A percentile compares a stretch with the other conserved stretches of the same genome.
These are phyloP conservation scores for Bombus sylvicola DNA, from an alignment of 1,140 invertebrate species.

Conservation along the genomic window DNA sequence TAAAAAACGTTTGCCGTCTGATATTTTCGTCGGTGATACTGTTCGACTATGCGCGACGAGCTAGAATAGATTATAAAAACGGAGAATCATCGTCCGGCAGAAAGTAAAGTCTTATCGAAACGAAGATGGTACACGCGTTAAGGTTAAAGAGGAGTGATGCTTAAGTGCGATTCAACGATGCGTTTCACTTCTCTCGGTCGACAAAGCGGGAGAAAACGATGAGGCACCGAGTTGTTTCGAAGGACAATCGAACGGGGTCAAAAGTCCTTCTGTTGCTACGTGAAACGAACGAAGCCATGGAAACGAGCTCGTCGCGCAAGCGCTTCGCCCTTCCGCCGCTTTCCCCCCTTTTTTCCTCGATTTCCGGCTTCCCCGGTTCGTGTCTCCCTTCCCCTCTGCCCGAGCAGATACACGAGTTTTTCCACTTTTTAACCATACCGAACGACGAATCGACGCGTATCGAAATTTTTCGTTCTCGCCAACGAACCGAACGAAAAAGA, in stretches of 20 bases:
- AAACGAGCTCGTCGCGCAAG: constrained; percentile 70
- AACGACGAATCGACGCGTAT: background rate
- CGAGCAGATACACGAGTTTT: constrained; percentile 52
- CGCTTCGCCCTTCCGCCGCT: constrained; percentile 59
- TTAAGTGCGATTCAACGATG: constrained; percentile 36
- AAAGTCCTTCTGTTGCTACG: constrained; percentile 76
- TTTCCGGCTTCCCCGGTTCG: constrained; percentile 38
- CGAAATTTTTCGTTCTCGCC: background rate
- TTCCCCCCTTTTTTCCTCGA: constrained; percentile 41
- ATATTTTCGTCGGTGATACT: too few species aligned
- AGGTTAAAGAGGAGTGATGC: background rate
- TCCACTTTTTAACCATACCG: constrained; percentile 39
- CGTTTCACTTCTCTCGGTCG: constrained; percentile 59
- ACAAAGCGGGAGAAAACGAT: constrained; percentile 45
- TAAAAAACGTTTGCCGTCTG: background rate
- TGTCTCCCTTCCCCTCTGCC: constrained; percentile 24
- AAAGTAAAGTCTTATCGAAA: background rate
- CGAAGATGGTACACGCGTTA: background rate
- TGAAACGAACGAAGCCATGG: constrained; percentile 72
- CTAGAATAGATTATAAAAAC: background rate
- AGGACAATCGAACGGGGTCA: constrained; percentile 76
- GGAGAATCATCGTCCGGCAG: too few species aligned
- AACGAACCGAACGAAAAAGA: too few species aligned
- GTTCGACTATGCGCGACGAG: too few species aligned
- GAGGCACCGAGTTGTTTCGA: constrained; percentile 62